phyloP scores from a whole-genome alignment of 2,888 invertebrate species.

The Drosophila ezoana region DNA sequence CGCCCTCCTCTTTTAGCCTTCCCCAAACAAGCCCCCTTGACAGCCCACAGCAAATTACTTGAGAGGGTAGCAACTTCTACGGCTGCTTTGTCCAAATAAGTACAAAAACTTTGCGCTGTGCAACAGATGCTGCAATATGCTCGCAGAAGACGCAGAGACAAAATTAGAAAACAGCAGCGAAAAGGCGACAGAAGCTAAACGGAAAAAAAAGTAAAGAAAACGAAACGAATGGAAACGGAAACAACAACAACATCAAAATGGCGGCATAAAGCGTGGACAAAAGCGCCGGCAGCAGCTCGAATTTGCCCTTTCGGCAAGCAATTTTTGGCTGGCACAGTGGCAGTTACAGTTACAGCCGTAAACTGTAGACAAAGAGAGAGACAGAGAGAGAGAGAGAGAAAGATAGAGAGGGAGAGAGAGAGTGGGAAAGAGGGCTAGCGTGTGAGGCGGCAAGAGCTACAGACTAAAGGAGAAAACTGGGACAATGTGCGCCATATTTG shows the following conservation, averaged over 20 bases:
- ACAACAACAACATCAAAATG: conserved; percentile 46
- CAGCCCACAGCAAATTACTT: conserved; percentile 58
- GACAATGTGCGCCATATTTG: conserved; percentile 61
- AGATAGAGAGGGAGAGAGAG: not conserved
- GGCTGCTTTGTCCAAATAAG: conserved; percentile 42
- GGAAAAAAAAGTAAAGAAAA: conserved; percentile 17
- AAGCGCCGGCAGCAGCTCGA: conserved; percentile 49
- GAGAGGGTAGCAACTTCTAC: conserved; percentile 51
- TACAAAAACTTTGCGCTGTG: conserved; percentile 58
- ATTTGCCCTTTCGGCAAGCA: conserved; percentile 51
- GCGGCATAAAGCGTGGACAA: conserved; percentile 25
- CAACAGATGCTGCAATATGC: conserved; percentile 78
- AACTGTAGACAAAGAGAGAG: conserved; percentile 20
- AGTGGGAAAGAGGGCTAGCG: not conserved
- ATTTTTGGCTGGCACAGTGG: conserved; percentile 37
- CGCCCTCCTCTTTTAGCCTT: not conserved
- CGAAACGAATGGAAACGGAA: conserved; percentile 20
- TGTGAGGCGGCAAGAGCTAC: no score
- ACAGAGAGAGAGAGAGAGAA: not conserved
- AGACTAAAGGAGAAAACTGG: conserved; percentile 34
- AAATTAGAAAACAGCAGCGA: conserved; percentile 57
- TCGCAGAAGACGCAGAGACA: conserved; percentile 45
- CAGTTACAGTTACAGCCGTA: conserved; percentile 33
- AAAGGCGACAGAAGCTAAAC: conserved; percentile 9
- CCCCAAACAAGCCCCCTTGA: not conserved